Conservation (phyloP, 2,888 invertebrate species). For the Epistrophella euchroma region DNA sequence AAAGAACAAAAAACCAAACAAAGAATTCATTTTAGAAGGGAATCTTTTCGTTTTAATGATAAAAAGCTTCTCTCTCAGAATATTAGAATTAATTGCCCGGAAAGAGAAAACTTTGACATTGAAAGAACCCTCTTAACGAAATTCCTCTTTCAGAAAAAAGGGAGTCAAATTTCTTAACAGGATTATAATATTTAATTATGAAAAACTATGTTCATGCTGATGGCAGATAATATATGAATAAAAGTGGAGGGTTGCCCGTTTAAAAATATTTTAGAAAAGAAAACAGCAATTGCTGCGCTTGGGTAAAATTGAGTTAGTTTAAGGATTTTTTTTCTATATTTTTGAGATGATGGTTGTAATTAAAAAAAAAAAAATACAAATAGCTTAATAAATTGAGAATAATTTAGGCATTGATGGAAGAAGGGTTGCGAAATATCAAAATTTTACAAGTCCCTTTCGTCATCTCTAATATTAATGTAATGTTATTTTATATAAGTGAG, state of each 20-base stretch:
- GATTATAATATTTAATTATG: constrained; percentile 63
- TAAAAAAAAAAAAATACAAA: no score
- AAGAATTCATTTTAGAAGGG: not conserved
- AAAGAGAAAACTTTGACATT: constrained; percentile 61
- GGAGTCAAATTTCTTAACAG: constrained; percentile 25
- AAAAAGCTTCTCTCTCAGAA: constrained; percentile 67
- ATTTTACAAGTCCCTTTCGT: no score
- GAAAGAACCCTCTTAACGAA: constrained; percentile 23
- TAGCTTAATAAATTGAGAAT: no score
- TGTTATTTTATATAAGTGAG: no score
- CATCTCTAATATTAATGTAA: no score
- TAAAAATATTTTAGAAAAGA: not conserved
- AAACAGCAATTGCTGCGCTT: no score
- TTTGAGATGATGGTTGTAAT: no score
- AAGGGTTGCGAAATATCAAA: no score
- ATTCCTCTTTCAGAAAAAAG: not conserved
- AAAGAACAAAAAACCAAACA: constrained; percentile 12
- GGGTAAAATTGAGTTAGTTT: no score
- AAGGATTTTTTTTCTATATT: no score
- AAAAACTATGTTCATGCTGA: constrained; percentile 36
- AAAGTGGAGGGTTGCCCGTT: not conserved
- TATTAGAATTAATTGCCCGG: constrained; percentile 71
- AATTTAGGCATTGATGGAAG: no score
- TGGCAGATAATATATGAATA: not conserved
- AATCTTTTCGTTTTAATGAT: constrained; percentile 62